Base-by-base conservation (phyloP, 2,113 vertebrate species). In the Chrysochloris asiatica region DNA sequence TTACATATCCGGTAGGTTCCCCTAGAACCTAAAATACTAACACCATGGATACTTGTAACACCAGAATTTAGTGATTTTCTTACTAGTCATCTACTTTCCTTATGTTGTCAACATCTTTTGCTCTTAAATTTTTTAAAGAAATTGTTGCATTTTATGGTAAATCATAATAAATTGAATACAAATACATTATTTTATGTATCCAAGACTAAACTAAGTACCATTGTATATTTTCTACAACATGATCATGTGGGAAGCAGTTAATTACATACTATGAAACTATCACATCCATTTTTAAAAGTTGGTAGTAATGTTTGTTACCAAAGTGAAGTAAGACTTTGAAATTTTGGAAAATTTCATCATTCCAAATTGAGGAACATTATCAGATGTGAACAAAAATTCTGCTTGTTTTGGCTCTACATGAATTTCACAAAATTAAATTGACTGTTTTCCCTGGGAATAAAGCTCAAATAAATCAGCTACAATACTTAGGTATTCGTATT, bases 231-330 rank as follows among this genome's bases (percentile, higher is more conserved):
- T 26, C 21, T 54, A 14, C 8, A 13, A 36, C 16, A 26, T 6
- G 8, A 14, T 14, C 0, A 1, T 3, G 14, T 8, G 24, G 26
- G 30, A 36, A 26, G 43, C 38, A 9, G 36, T 30, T 1, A 0
- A 6, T 0, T 41, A 43, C 8, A 0, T 6, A 0, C 24, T 3
- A 0, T 21, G 14, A 52, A 16, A n/a, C 16, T 24, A 21, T 0
- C 11, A 22, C 4, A 4, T 0, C 6, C 3, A 1, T 36, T 22
- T 28, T n/a, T 14, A n/a, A 72, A 28, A 45, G 24, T 5, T 69
- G 17, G 21, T 19, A 38, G 13, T 21, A 45, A 41, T 30, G 67
- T 45, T 52, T 48, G 63, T 67, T n/a, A 3, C 38, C 36, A 19
- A 13, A 61, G 50, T 38, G n/a, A 4, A 50, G 79, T 83, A 22